Percentiles rank a stretch among this genome's conserved stretches.
Evolutionary conservation across 2,797 vertebrate species (phyloP).

Genomic region (Squalus acanthias): DNA sequence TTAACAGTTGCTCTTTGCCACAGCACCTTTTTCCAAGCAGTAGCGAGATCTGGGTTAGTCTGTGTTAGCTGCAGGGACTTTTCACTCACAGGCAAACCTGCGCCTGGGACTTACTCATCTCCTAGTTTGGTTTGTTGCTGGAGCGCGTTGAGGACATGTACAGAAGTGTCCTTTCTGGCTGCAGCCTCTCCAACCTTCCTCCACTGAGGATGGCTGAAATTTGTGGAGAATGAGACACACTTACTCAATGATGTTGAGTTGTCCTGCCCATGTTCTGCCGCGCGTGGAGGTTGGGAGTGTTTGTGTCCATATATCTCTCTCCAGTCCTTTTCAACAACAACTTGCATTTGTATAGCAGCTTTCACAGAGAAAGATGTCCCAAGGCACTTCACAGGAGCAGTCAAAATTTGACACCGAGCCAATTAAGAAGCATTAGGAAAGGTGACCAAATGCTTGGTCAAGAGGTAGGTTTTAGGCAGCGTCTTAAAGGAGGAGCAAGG

Average conservation of each 20-base stretch:
- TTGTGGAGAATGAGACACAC: neutral
- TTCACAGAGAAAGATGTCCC: neutral
- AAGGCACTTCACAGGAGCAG: neutral
- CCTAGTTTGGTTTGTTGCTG: neutral
- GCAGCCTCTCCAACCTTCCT: neutral
- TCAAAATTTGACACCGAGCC: neutral
- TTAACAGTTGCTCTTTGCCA: neutral
- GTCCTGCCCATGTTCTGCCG: neutral
- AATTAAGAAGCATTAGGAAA: neutral
- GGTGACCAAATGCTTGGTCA: neutral
- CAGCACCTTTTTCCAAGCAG: neutral
- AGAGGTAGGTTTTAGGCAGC: neutral
- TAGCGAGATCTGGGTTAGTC: neutral
- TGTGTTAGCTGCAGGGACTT: neutral
- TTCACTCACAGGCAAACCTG: neutral
- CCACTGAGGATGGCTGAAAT: neutral
- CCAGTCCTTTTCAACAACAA: neutral
- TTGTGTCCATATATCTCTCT: too few relatives aligned
- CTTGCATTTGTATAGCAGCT: neutral
- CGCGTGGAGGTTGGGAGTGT: too few relatives aligned
- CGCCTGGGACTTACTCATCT: neutral
- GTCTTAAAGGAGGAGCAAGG: neutral
- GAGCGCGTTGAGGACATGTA: neutral
- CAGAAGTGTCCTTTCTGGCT: neutral
- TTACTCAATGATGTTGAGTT: neutral